Evolutionary conservation across 2,888 invertebrate genomes (phyloP).

Genomic region (Macrosiphum euphorbiae): DNA sequence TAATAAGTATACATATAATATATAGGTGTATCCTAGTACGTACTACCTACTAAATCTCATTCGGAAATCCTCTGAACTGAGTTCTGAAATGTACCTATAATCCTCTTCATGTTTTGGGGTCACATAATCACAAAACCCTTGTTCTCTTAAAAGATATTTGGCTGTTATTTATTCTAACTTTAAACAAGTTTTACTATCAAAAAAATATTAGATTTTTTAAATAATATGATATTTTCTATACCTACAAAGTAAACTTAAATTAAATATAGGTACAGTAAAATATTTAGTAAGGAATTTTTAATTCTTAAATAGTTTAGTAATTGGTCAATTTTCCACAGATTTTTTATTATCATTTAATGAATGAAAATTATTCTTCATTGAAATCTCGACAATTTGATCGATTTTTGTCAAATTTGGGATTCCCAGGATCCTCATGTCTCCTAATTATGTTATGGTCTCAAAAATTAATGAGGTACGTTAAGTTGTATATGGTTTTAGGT

Average conservation of each 20-base stretch:
- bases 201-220: background rate
- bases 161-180: background rate
- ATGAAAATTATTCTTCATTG: background rate
- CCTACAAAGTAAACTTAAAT: background rate
- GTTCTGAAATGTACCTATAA: background rate
- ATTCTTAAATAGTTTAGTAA: background rate
- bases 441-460: constrained; percentile 52
- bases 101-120: background rate
- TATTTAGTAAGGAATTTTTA: background rate
- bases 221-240: background rate
- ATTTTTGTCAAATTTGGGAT: constrained; percentile 39
- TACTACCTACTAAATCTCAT: background rate
- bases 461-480: constrained; percentile 47
- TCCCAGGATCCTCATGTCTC: constrained; percentile 52
- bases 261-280: background rate
- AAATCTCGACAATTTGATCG: constrained; percentile 42
- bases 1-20: background rate
- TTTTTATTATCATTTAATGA: constrained; percentile 6
- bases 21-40: no score
- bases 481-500: no score
- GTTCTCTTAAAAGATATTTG: background rate
- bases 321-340: background rate
- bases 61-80: background rate
- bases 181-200: background rate
- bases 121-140: background rate